Evolutionary conservation across 2,888 invertebrate genomes (phyloP).

Genomic region (Temnothorax rugatulus): DNA sequence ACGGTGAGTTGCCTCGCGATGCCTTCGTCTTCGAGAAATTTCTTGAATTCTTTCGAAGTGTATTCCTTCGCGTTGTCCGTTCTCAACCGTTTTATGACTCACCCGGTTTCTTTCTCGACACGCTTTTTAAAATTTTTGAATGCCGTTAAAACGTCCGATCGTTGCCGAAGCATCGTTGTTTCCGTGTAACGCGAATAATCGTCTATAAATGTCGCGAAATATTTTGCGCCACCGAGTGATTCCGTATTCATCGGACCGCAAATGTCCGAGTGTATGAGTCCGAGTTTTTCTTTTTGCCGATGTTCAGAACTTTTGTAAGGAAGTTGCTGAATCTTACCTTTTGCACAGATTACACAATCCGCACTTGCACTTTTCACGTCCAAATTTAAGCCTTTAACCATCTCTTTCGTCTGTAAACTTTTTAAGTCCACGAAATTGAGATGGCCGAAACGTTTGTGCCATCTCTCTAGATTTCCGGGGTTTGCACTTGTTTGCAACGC

Average conservation of each 20-base stretch:
- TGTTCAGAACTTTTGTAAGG: background rate
- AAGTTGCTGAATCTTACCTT: background rate
- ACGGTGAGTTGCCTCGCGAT: background rate
- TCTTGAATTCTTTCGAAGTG: background rate
- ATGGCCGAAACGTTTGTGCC: background rate
- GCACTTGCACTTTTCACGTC: background rate
- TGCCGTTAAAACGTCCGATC: background rate
- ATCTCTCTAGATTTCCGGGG: background rate
- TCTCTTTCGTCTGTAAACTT: background rate
- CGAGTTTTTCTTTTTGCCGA: background rate
- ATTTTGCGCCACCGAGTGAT: background rate
- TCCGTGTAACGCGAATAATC: background rate
- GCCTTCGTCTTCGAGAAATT: background rate
- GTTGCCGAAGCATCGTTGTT: background rate
- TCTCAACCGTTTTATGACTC: background rate
- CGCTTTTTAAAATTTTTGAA: background rate
- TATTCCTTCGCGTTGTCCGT: background rate
- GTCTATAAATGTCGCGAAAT: conserved; percentile 1
- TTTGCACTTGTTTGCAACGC: background rate
- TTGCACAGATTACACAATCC: background rate
- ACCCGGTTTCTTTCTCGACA: background rate
- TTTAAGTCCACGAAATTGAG: background rate
- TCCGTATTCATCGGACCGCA: background rate
- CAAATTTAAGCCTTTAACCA: background rate
- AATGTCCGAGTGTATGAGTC: background rate